phyloP scores from a whole-genome alignment of 2,888 invertebrate genomes.

The Pseudoips prasinana region DNA sequence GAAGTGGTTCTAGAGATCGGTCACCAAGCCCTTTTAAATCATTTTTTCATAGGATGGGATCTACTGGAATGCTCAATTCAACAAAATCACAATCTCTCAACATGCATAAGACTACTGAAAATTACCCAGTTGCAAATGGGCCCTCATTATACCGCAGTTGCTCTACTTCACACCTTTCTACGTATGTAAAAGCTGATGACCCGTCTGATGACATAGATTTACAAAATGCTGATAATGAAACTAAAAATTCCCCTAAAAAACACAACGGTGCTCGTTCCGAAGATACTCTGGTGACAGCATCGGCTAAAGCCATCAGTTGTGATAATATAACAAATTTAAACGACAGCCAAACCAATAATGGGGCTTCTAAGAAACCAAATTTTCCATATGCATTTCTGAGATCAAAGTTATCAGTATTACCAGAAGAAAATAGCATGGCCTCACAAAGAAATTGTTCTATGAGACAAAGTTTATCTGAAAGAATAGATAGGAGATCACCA shows the following conservation, averaged over 20 bases:
- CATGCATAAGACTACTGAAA: slow-evolving; percentile 59
- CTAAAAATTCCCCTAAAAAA: slow-evolving; percentile 62
- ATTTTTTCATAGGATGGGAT: slow-evolving; percentile 89
- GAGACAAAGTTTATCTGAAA: slow-evolving; percentile 79
- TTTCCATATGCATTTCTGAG: slow-evolving; percentile 90
- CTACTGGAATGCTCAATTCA: slow-evolving; percentile 87
- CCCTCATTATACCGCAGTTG: slow-evolving; percentile 86
- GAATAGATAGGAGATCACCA: slow-evolving; percentile 71
- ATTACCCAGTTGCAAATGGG: slow-evolving; percentile 67
- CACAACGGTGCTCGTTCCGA: slow-evolving; percentile 53
- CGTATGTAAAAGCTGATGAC: slow-evolving; percentile 89
- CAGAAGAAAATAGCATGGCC: slow-evolving; percentile 86
- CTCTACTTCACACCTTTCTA: slow-evolving; percentile 89
- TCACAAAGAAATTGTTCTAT: slow-evolving; percentile 71
- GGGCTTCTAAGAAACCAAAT: slow-evolving; percentile 82
- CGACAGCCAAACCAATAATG: slow-evolving; percentile 71
- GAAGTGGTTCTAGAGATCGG: slow-evolving; percentile 75
- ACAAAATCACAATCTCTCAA: slow-evolving; percentile 73
- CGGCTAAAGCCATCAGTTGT: slow-evolving; percentile 86
- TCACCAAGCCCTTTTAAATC: slow-evolving; percentile 86
- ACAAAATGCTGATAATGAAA: slow-evolving; percentile 68
- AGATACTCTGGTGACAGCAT: slow-evolving; percentile 64
- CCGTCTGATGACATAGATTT: slow-evolving; percentile 90
- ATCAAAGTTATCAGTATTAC: slow-evolving; percentile 88
- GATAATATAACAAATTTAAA: slow-evolving; percentile 85